A percentile compares a stretch with the other conserved stretches of the same genome.
Conservation (phyloP, 2,113 vertebrate species). For the Tetrao urogallus region DNA sequence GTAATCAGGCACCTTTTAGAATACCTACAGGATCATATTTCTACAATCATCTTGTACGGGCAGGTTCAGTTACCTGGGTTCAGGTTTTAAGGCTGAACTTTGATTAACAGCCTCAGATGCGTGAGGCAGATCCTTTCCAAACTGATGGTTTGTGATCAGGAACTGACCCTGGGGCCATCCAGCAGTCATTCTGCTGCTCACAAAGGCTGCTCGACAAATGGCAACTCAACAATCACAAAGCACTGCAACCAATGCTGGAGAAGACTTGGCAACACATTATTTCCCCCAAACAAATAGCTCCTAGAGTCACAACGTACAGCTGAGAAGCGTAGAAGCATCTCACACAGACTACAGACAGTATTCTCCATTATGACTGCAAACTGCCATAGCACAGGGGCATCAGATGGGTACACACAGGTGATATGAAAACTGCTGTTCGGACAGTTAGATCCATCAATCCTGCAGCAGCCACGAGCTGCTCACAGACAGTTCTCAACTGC, state of each 20-base stretch:
- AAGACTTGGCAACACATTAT: background rate
- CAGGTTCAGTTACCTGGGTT: slow-evolving; percentile 3
- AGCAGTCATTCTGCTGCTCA: background rate
- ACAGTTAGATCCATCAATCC: background rate
- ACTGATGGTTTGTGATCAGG: background rate
- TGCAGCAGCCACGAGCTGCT: background rate
- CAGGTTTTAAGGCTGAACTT: background rate
- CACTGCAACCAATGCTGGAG: background rate
- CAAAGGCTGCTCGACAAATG: rapidly evolving
- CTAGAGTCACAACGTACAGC: background rate
- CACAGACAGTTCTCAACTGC: background rate
- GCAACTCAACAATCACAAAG: background rate
- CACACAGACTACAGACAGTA: background rate
- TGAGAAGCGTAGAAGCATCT: background rate
- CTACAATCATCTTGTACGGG: background rate
- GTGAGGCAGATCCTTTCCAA: background rate
- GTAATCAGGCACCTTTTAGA: background rate
- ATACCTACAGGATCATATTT: slow-evolving; percentile 7
- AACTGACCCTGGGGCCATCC: background rate
- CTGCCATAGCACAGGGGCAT: background rate
- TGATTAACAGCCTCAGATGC: slow-evolving; percentile 37
- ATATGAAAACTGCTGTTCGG: background rate
- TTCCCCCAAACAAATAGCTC: background rate
- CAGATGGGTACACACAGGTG: background rate
- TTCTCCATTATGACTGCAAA: rapidly evolving